Conservation (phyloP, 2,113 vertebrate species). For the Brachypteracias leptosomus region DNA sequence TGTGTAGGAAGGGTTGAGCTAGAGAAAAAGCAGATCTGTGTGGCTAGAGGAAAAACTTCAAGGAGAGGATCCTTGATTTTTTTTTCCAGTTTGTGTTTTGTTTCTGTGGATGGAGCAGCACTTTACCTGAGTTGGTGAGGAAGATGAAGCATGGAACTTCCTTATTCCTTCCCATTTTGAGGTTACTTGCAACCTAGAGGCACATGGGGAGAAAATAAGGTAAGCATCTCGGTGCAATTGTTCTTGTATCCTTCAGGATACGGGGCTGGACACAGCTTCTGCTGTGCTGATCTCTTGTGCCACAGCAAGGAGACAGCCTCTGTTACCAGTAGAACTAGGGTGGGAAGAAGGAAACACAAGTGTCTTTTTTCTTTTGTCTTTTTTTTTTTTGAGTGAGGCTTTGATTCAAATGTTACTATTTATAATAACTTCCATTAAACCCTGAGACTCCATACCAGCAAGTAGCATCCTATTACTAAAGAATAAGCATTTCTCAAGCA, state of each 20-base stretch:
- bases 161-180: background rate
- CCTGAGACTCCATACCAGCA: background rate
- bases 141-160: background rate
- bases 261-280: background rate
- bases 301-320: background rate
- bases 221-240: background rate
- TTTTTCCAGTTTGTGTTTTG: background rate
- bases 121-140: background rate
- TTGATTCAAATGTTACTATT: conserved; percentile 13
- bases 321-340: background rate
- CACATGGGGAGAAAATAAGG: background rate
- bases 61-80: background rate
- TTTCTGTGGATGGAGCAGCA: background rate
- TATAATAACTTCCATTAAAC: conserved; percentile 2
- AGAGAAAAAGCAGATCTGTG: background rate
- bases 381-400: background rate
- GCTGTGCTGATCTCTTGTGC: background rate
- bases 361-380: background rate
- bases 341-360: background rate
- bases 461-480: background rate
- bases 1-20: background rate
- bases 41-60: background rate
- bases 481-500: conserved; percentile 33
- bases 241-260: background rate
- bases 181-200: background rate